These are phyloP conservation scores for Parascotia fuliginaria DNA, from an alignment of 2,888 invertebrate species.

Conservation along the genomic window DNA sequence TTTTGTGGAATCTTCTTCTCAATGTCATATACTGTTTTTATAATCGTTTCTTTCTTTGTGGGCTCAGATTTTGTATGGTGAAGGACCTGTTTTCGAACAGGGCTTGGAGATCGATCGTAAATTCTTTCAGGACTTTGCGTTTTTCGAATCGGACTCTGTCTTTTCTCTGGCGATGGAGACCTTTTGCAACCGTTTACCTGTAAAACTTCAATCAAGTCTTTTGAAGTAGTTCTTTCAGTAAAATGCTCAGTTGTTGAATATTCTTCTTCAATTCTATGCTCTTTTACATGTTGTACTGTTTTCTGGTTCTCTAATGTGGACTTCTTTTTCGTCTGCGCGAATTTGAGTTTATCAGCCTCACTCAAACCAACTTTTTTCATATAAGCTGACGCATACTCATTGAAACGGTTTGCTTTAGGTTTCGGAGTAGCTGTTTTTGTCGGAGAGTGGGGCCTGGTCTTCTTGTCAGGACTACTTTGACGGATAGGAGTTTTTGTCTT, in stretches of 20 bases:
- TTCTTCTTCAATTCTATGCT: conserved; percentile 54
- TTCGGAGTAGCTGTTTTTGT: conserved; percentile 61
- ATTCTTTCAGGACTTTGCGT: conserved; percentile 47
- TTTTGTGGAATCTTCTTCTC: conserved; percentile 66
- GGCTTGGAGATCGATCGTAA: conserved; percentile 65
- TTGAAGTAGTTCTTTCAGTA: conserved; percentile 64
- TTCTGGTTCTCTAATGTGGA: conserved; percentile 46
- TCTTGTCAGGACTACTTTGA: conserved; percentile 74
- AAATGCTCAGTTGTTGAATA: conserved; percentile 52
- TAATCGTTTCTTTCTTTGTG: conserved; percentile 63
- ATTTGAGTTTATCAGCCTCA: conserved; percentile 64
- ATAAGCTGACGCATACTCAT: conserved; percentile 79
- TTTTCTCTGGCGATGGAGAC: conserved; percentile 67
- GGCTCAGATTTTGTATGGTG: conserved; percentile 47
- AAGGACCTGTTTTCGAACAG: conserved; percentile 58
- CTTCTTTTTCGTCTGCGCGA: conserved; percentile 59
- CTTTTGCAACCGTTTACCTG: conserved; percentile 64
- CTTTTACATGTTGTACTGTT: conserved; percentile 46
- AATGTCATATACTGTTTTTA: conserved; percentile 65
- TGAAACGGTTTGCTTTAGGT: conserved; percentile 72
- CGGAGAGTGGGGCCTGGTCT: conserved; percentile 67
- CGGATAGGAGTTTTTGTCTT: conserved; percentile 62
- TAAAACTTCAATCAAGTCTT: conserved; percentile 62
- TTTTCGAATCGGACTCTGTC: conserved; percentile 49
- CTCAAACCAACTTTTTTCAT: conserved; percentile 79